These are phyloP conservation scores for Odobenus rosmarus DNA, from an alignment of 2,113 vertebrate species.

Conservation along the genomic window DNA sequence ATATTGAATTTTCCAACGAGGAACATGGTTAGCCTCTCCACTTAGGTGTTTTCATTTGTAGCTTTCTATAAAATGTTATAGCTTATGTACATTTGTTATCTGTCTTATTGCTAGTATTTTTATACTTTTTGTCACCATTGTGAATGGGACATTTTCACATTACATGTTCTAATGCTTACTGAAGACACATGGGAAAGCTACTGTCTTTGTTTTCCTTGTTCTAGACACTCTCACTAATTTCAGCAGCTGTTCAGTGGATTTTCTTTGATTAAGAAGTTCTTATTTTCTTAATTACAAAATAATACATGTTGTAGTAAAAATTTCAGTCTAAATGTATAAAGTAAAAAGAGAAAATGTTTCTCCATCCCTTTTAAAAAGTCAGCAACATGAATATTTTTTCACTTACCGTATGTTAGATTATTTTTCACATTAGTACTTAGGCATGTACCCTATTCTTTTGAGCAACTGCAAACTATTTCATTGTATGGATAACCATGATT, in stretches of 20 bases:
- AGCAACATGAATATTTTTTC: not conserved
- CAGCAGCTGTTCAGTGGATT: not conserved
- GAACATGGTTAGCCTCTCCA: constrained; percentile 31
- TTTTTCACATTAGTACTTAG: not conserved
- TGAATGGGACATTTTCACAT: not conserved
- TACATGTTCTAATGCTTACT: not conserved
- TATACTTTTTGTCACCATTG: not conserved
- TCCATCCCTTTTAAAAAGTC: not conserved
- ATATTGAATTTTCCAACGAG: constrained; percentile 48
- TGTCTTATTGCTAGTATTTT: constrained; percentile 14
- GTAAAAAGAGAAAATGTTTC: not conserved
- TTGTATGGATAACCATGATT: not conserved
- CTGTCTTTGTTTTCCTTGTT: not conserved
- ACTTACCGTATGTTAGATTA: not conserved
- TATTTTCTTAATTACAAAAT: constrained; percentile 24
- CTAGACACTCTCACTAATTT: not conserved
- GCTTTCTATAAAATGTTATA: constrained; percentile 23
- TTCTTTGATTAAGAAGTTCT: not conserved
- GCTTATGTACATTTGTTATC: not conserved
- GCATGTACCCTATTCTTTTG: not conserved
- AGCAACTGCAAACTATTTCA: not conserved
- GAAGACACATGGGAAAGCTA: not conserved
- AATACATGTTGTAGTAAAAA: not conserved
- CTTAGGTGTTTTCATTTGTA: not conserved
- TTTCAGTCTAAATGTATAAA: not conserved